A percentile compares a stretch with the other conserved stretches of the same genome.
These are phyloP conservation scores for Holothuria glaberrima DNA, from an alignment of 35 echinoderm and acorn worm genomes.

Conservation along the genomic window DNA sequence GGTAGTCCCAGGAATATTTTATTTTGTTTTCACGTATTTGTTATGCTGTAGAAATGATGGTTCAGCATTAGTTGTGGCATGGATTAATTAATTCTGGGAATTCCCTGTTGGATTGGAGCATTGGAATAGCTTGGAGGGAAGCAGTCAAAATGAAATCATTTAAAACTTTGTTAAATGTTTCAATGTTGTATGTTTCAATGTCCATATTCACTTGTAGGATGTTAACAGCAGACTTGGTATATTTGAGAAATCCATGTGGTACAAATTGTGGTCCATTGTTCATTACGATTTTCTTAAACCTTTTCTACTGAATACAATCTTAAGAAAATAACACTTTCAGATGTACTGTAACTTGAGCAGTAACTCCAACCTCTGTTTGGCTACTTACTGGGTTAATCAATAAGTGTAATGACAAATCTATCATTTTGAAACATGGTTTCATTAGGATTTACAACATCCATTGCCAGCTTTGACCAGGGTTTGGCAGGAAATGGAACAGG, in stretches of 20 bases:
- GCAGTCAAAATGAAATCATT: background rate
- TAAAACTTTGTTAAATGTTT: background rate
- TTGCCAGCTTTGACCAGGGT: conserved; percentile 65
- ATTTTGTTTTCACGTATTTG: background rate
- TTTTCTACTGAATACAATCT: conserved; percentile 59
- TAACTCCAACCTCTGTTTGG: too few species aligned
- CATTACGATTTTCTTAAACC: conserved; percentile 63
- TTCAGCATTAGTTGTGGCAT: background rate
- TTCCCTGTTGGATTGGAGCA: background rate
- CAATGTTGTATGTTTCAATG: too few species aligned
- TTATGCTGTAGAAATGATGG: background rate
- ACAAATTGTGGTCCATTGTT: conserved; percentile 79
- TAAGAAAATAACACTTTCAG: conserved; percentile 41
- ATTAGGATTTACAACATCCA: conserved; percentile 74
- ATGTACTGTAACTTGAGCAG: too few species aligned
- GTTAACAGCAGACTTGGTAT: conserved; percentile 58
- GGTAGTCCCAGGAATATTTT: too few species aligned
- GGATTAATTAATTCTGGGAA: background rate
- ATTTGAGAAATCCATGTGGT: conserved; percentile 70
- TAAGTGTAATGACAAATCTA: too few species aligned
- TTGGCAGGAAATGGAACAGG: conserved; percentile 43
- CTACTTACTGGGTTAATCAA: too few species aligned
- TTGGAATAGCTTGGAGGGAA: background rate
- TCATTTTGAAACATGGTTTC: too few species aligned
- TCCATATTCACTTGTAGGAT: conserved; percentile 54